Percentiles rank a stretch among this genome's conserved stretches.
These are phyloP conservation scores for Chlorops oryzae DNA, from an alignment of 1,140 invertebrate genomes.

Conservation along the genomic window DNA sequence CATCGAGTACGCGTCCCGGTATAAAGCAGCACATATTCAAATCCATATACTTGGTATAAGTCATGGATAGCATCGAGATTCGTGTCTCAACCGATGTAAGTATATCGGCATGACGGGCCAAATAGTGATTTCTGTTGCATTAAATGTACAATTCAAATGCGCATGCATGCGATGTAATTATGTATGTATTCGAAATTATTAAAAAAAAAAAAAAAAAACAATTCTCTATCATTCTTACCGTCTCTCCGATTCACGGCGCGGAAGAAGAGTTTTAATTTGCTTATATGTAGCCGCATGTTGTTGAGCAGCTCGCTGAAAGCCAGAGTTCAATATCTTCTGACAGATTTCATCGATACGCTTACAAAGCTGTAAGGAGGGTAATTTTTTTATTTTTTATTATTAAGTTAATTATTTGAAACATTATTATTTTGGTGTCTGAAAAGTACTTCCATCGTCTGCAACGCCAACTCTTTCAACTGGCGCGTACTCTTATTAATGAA, in stretches of 20 bases:
- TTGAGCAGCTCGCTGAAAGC: conserved; percentile 72
- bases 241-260: conserved; percentile 81
- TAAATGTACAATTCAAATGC: too few species aligned
- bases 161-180: too few species aligned
- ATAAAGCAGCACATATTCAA: conserved; percentile 78
- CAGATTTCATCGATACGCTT: conserved; percentile 69
- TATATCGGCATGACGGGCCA: conserved; percentile 82
- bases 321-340: conserved; percentile 69
- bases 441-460: too few species aligned
- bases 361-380: conserved; percentile 61
- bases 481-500: too few species aligned
- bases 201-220: too few species aligned
- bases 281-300: conserved; percentile 69
- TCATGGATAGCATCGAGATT: conserved; percentile 87
- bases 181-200: too few species aligned
- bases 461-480: too few species aligned
- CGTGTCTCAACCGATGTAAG: conserved; percentile 84
- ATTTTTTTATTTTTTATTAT: background rate
- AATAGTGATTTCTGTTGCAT: conserved; percentile 71
- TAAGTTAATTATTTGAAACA: conserved; percentile 16
- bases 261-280: conserved; percentile 74
- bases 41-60: conserved; percentile 66
- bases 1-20: conserved; percentile 88
- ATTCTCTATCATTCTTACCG: conserved; percentile 45
- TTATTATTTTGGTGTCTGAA: too few species aligned